These are phyloP conservation scores for Microctenopoma lineatum DNA, from an alignment of 2,797 vertebrate species.

Conservation along the genomic window DNA sequence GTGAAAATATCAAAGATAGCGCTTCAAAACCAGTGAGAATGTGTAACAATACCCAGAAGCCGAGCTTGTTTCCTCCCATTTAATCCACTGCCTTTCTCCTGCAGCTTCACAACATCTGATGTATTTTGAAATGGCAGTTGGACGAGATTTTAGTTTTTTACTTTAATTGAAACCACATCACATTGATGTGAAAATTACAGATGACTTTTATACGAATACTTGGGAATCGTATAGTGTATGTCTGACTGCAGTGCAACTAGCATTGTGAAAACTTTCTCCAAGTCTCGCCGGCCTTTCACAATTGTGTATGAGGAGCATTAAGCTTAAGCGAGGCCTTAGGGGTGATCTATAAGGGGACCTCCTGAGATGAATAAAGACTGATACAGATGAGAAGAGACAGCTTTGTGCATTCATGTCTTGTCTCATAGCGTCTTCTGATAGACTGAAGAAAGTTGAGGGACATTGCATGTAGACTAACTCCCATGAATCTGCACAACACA, in stretches of 20 bases:
- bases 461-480: conserved; percentile 21
- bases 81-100: conserved; percentile 35
- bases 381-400: conserved; percentile 29
- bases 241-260: conserved; percentile 13
- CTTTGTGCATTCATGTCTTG: conserved; percentile 34
- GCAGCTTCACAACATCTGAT: conserved; percentile 53
- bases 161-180: conserved; percentile 52
- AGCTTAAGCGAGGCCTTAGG: conserved; percentile 38
- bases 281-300: conserved; percentile 20
- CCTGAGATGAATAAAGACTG: conserved; percentile 32
- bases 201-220: conserved; percentile 46
- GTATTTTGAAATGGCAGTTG: conserved; percentile 45
- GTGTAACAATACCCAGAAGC: conserved; percentile 64
- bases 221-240: conserved; percentile 40
- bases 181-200: conserved; percentile 47
- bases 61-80: conserved; percentile 53
- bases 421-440: conserved; percentile 30
- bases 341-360: conserved; percentile 50
- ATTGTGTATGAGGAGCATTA: conserved; percentile 46
- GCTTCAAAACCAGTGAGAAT: conserved; percentile 62
- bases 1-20: conserved; percentile 69
- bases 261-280: conserved; percentile 28
- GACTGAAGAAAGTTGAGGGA: conserved; percentile 16
- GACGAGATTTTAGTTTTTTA: conserved; percentile 42
- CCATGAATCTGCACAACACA: conserved; percentile 14